Evolutionary conservation across 1,140 invertebrate genomes (phyloP), one percentile per base, ranked within the genome.

Genomic region (Hylaeus volcanicus): DNA sequence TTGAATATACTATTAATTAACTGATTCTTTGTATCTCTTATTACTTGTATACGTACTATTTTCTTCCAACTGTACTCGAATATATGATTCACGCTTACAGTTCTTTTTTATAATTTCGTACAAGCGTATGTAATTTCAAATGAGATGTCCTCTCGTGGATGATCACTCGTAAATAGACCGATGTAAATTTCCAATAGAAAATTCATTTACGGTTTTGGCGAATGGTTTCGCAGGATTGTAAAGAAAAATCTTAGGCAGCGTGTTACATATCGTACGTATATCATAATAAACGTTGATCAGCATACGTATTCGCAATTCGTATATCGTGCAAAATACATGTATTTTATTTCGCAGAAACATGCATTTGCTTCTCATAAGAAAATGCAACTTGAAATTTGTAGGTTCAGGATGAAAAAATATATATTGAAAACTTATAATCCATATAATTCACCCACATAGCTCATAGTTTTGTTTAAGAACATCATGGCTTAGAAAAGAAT

Each of bases 281-380:
- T 79, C 76, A 72, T 12, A 65, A 53, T 65, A 45, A 79, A 63
- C 48, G 15, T 79, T 68, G 37, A 76, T 60, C 65, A 39, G 45
- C 3, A 43, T 14, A 65, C 39, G n/a, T 26, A 53, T 81, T 63
- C 39, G 61, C 12, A 26, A 61, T 0, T 64, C 48, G 15, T 41
- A 61, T 65, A 74, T 65, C 53, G 41, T 48, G 12, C 63, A 65
- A 37, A 14, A 26, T 26, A 26, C 26, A 26, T 26, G 26, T 26
- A 26, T 26, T 26, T 26, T 26, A 26, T 26, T 26, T 26, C 26
- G 26, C 26, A 26, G 26, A 26, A 14, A 26, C 3, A 37, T 39
- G n/a, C 48, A 12, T 53, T 53, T n/a, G 11, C 2, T 3, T 53
- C n/a, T 43, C 56, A 12, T 43, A 3, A 63, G 1, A 53, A 51